Evolutionary conservation across 1,140 invertebrate genomes (phyloP).

Genomic region (Diorhabda carinulata): DNA sequence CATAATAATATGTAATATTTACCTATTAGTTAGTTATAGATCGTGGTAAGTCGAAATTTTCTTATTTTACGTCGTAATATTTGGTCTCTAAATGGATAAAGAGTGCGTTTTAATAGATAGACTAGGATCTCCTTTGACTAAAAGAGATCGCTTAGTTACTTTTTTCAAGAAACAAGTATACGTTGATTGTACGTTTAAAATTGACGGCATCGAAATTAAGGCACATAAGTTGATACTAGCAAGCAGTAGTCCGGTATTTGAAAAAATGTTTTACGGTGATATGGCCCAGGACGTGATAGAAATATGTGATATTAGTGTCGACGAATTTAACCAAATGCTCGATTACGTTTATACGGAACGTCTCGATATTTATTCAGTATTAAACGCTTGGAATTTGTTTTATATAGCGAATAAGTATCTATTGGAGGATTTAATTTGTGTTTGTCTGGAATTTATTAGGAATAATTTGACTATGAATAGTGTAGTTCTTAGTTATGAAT

Average conservation of each 20-base stretch:
- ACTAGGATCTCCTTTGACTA: conserved; percentile 5
- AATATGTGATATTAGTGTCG: conserved; percentile 53
- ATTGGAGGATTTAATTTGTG: conserved; percentile 50
- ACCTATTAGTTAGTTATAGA: not conserved
- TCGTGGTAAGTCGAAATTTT: conserved; percentile 11
- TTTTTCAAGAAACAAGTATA: conserved; percentile 28
- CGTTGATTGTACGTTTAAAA: conserved; percentile 53
- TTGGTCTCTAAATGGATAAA: conserved; percentile 14
- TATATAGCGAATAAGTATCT: conserved; percentile 58
- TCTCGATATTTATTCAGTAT: conserved; percentile 50
- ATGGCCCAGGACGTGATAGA: conserved; percentile 52
- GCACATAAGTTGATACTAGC: conserved; percentile 67
- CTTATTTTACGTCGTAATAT: not conserved
- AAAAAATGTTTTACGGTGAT: conserved; percentile 69
- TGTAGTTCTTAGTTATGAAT: conserved; percentile 53
- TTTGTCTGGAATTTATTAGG: conserved; percentile 51
- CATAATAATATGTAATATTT: not conserved
- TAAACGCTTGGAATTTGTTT: conserved; percentile 54
- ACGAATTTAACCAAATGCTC: conserved; percentile 53
- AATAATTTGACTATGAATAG: conserved; percentile 52
- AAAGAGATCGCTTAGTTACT: conserved; percentile 20
- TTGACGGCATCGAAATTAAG: conserved; percentile 52
- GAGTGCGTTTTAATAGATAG: conserved; percentile 21
- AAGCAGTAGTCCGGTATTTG: conserved; percentile 70
- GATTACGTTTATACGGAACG: conserved; percentile 56